Evolutionary conservation across 2,113 vertebrate species (phyloP).

Genomic region (Brachyhypopomus gauderio): DNA sequence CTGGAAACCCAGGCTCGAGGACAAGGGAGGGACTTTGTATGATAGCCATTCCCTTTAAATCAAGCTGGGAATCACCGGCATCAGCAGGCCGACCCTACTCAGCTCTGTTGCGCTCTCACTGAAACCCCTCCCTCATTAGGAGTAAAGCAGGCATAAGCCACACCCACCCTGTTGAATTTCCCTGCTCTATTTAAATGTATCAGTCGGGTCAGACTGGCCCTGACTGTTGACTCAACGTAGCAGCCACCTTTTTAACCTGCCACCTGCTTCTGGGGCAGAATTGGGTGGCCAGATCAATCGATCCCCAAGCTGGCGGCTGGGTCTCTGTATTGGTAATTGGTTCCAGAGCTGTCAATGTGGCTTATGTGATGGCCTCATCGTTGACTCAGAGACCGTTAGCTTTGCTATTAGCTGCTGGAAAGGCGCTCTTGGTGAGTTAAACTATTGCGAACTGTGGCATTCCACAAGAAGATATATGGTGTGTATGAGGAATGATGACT

Average conservation of each 20-base stretch:
- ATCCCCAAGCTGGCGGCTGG: conserved; percentile 30
- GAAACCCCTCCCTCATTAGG: too few relatives aligned
- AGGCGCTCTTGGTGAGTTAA: conserved; percentile 6
- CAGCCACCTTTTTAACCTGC: conserved; percentile 25
- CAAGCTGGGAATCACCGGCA: too few relatives aligned
- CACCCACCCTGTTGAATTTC: neutral
- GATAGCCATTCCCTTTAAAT: too few relatives aligned
- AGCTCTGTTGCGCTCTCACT: too few relatives aligned
- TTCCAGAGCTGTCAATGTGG: conserved; percentile 28
- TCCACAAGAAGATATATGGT: neutral
- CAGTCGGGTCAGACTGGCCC: neutral
- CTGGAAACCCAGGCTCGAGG: too few relatives aligned
- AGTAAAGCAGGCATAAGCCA: neutral
- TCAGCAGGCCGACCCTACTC: too few relatives aligned
- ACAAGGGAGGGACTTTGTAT: too few relatives aligned
- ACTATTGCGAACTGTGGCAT: neutral
- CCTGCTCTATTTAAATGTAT: neutral
- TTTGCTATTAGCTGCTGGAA: conserved; percentile 34
- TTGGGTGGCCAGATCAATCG: conserved; percentile 51
- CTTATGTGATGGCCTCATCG: neutral
- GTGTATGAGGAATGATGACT: neutral
- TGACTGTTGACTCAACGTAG: conserved; percentile 39
- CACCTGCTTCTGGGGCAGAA: conserved; percentile 6
- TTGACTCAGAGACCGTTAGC: conserved; percentile 3
- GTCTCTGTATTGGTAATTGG: conserved; percentile 44